phyloP scores from a whole-genome alignment of 2,113 vertebrate genomes.

The Uropsilus gracilis region DNA sequence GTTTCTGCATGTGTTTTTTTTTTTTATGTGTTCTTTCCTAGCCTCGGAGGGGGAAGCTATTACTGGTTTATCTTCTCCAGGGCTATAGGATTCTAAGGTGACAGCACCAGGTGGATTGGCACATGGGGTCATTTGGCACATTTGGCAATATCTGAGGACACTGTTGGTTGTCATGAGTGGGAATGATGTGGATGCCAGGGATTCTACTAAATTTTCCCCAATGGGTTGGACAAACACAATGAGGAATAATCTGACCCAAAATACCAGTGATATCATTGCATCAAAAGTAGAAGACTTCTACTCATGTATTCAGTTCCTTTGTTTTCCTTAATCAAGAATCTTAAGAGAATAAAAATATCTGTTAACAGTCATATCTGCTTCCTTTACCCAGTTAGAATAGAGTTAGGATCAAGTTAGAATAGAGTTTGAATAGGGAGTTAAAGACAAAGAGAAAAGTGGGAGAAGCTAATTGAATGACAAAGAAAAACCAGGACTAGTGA shows the following conservation, averaged over 20 bases:
- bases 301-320: neutral
- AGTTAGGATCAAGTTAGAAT: too few species aligned
- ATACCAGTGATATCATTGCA: neutral
- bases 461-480: too few species aligned
- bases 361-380: neutral
- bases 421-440: too few species aligned
- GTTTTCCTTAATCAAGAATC: neutral
- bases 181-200: neutral
- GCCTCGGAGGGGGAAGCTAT: neutral
- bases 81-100: neutral
- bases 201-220: neutral
- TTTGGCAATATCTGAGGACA: neutral
- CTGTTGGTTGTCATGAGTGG: neutral
- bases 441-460: too few species aligned
- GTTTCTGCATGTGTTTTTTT: neutral
- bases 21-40: neutral
- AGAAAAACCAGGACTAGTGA: too few species aligned
- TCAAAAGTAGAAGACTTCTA: neutral
- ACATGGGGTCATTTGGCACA: neutral
- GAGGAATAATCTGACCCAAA: neutral
- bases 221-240: too few species aligned
- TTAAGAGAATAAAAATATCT: neutral
- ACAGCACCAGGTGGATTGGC: neutral
- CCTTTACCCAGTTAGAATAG: too few species aligned
- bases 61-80: neutral